phyloP scores from a whole-genome alignment of 1,140 invertebrate genomes.

The Drosophila nikananu region DNA sequence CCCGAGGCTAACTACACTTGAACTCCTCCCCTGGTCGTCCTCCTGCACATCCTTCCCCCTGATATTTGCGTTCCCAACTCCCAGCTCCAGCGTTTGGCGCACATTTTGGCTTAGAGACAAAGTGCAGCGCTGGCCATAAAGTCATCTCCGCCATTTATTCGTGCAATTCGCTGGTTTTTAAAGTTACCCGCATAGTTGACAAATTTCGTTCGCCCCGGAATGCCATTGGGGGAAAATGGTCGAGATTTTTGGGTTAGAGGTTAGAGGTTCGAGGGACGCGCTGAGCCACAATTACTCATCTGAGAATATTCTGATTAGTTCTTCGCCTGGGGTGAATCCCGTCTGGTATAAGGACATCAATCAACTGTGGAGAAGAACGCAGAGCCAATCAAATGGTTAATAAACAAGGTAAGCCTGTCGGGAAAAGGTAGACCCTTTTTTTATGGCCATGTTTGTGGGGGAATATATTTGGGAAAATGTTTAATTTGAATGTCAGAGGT shows the following conservation, averaged over 20 bases:
- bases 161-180: slow-evolving; percentile 73
- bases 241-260: slow-evolving; percentile 36
- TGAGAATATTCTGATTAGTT: slow-evolving; percentile 46
- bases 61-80: slow-evolving; percentile 29
- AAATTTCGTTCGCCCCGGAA: slow-evolving; percentile 50
- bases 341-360: slow-evolving; percentile 22
- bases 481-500: slow-evolving; percentile 10
- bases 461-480: background rate
- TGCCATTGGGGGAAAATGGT: slow-evolving; percentile 30
- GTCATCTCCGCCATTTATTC: slow-evolving; percentile 79
- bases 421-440: background rate
- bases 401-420: background rate
- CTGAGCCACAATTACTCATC: slow-evolving; percentile 28
- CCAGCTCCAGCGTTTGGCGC: slow-evolving; percentile 9
- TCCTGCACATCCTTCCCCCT: background rate
- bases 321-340: background rate
- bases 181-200: slow-evolving; percentile 73
- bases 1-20: slow-evolving; percentile 75
- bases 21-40: slow-evolving; percentile 17
- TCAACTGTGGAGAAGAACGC: slow-evolving; percentile 5
- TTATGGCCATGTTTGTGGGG: background rate
- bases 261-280: background rate
- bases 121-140: slow-evolving; percentile 74
- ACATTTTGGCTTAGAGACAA: slow-evolving; percentile 61
- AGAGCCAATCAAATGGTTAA: slow-evolving; percentile 25